phyloP scores from a whole-genome alignment of 1,140 invertebrate species.

The Vanessa atalanta region DNA sequence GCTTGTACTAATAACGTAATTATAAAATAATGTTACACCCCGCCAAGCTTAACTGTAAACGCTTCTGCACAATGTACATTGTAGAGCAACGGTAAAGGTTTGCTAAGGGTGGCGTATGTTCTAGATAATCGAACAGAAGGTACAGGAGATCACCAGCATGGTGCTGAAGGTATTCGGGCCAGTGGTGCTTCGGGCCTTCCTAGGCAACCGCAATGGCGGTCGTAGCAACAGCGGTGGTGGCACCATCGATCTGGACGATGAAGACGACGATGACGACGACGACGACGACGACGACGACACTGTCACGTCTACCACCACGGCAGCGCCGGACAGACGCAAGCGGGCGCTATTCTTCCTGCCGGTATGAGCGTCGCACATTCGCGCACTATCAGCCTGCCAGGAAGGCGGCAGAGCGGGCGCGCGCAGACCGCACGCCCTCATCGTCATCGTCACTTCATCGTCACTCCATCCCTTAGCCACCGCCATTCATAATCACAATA shows the following conservation, averaged over 20 bases:
- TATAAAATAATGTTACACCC: background rate
- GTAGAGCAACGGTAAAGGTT: constrained; percentile 28
- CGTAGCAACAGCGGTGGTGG: constrained; percentile 50
- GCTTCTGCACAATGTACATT: constrained; percentile 19
- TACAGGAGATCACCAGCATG: constrained; percentile 85
- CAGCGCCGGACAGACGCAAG: constrained; percentile 65
- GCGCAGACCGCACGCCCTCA: constrained; percentile 75
- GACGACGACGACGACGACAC: constrained; percentile 60
- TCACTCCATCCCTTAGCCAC: constrained; percentile 53
- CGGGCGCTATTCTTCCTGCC: constrained; percentile 68
- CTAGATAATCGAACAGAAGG: constrained; percentile 89
- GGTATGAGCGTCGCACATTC: constrained; percentile 73
- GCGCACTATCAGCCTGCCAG: constrained; percentile 71
- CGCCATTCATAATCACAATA: constrained; percentile 66
- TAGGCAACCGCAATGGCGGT: constrained; percentile 73
- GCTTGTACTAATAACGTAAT: constrained; percentile 10
- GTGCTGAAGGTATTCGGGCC: constrained; percentile 86
- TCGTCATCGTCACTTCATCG: constrained; percentile 79
- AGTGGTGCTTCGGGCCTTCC: constrained; percentile 81
- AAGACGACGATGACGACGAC: constrained; percentile 62
- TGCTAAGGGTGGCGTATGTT: constrained; percentile 74
- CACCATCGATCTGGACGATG: constrained; percentile 71
- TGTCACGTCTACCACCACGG: constrained; percentile 51
- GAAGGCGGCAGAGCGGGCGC: constrained; percentile 66
- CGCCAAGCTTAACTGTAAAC: constrained; percentile 3